Base-by-base conservation (phyloP, 2,888 invertebrate genomes). In the Acrobasis consociella region DNA sequence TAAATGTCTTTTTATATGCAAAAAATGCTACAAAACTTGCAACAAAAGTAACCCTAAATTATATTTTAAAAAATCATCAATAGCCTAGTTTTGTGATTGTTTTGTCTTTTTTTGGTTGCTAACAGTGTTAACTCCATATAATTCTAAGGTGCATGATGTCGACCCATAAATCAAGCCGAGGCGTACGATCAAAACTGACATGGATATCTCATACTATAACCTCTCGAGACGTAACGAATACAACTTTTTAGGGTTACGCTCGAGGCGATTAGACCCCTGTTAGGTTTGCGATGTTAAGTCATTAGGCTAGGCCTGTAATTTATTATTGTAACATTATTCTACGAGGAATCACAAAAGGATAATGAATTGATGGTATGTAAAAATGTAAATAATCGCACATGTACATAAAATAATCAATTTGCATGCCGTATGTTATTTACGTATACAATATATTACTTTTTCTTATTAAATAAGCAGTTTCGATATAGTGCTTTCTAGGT, bases 101-200 rank as follows among this genome's bases (percentile, higher is more conserved):
- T 3, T 42, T 42, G 42, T 42, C 5, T 13, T 13, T 5, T 42
- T 10, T 42, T 42, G 42, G 1, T 53, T 9, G 38, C 13, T 13
- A 31, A 31, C 1, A 38, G 53, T 77, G 78, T 5, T 31, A 42
- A 11, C 56, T 56, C 56, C 13, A 56, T 2, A 17, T 42, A 56
- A 15, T 46, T 56, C 42, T 56, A 22, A 42, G 56, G 42, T 56
- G 17, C 56, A 17, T 56, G 56, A 22, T 11, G 17, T 73, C 67
- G 71, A 76, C 76, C 73, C 81, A 87, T 91, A 89, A 91, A 91
- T 91, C 91, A 90, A 85, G 78, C 77, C 74, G 74, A 75, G 81
- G 81, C 79, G 73, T 69, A 78, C 87, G 81, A 89, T 89, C 88
- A 82, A 77, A 85, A 83, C 84, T 87, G 89, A 91, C 91, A 86